phyloP scores from a whole-genome alignment of 1,140 invertebrate genomes.

The roundworm (Caenorhabditis elegans) region DNA sequence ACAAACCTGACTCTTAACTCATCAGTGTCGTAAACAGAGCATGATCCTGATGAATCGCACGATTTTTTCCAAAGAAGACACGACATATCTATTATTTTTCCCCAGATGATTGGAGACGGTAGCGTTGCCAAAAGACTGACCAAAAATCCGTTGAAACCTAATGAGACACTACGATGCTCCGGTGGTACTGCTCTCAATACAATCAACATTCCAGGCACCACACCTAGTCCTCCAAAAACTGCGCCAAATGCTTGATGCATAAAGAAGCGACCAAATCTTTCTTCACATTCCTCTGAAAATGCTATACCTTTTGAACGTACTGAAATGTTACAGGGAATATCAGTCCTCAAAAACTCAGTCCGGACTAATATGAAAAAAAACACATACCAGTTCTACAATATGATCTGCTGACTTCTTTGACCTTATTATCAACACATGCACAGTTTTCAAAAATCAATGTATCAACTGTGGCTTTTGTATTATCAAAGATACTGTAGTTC shows the following conservation, averaged over 20 bases:
- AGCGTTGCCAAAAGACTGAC: constrained; percentile 65
- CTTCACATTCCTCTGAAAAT: constrained; percentile 27
- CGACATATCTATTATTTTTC: constrained; percentile 65
- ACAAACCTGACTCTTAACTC: constrained; percentile 54
- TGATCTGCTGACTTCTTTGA: constrained; percentile 36
- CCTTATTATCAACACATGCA: constrained; percentile 5
- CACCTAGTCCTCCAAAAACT: constrained; percentile 57
- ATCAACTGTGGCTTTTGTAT: neutral
- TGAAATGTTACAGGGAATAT: no score
- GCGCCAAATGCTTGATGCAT: constrained; percentile 50
- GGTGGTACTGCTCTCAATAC: constrained; percentile 64
- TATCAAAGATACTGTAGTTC: constrained; percentile 30
- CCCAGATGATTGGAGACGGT: constrained; percentile 67
- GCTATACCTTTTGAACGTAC: neutral
- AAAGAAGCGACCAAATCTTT: constrained; percentile 34
- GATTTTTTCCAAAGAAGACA: constrained; percentile 66
- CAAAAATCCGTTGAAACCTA: constrained; percentile 65
- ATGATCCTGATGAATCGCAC: constrained; percentile 65
- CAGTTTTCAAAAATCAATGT: constrained; percentile 29
- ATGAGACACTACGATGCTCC: constrained; percentile 60
- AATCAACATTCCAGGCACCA: constrained; percentile 65
- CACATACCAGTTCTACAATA: constrained; percentile 7
- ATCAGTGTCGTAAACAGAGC: constrained; percentile 65
- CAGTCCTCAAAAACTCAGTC: no score
- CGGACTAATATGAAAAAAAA: no score